Conservation (phyloP, 2,888 invertebrate species). For the Drosophila demipolita region DNA sequence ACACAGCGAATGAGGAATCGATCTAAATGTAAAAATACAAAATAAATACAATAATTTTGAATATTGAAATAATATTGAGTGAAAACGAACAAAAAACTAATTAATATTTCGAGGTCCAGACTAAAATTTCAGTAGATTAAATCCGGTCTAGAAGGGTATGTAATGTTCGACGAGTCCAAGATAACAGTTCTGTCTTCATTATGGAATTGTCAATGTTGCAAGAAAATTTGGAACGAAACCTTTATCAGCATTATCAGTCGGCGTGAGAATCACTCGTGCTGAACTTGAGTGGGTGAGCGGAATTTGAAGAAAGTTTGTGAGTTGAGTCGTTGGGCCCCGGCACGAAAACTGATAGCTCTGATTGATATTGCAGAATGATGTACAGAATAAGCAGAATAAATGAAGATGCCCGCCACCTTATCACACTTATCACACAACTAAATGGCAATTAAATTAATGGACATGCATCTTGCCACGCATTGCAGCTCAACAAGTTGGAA, state of each 20-base stretch:
- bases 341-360: constrained; percentile 33
- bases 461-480: constrained; percentile 46
- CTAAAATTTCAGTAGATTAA: neutral
- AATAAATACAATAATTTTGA: neutral
- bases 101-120: neutral
- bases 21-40: neutral
- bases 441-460: constrained; percentile 1
- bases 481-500: constrained; percentile 16
- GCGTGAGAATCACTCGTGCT: constrained; percentile 8
- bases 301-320: neutral
- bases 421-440: constrained; percentile 19
- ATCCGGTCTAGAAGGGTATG: too few species aligned
- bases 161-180: neutral
- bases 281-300: constrained; percentile 31
- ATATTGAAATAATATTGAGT: neutral
- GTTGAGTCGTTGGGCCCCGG: neutral
- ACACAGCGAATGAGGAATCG: neutral
- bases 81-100: neutral
- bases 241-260: constrained; percentile 33
- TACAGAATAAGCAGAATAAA: constrained; percentile 32
- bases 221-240: constrained; percentile 7
- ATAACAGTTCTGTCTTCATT: neutral
- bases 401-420: constrained; percentile 33
- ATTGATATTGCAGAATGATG: constrained; percentile 68
- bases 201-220: neutral